Evolutionary conservation across 2,888 invertebrate species (phyloP), one percentile per base, ranked within the genome.

Genomic region (Spodoptera exigua): DNA sequence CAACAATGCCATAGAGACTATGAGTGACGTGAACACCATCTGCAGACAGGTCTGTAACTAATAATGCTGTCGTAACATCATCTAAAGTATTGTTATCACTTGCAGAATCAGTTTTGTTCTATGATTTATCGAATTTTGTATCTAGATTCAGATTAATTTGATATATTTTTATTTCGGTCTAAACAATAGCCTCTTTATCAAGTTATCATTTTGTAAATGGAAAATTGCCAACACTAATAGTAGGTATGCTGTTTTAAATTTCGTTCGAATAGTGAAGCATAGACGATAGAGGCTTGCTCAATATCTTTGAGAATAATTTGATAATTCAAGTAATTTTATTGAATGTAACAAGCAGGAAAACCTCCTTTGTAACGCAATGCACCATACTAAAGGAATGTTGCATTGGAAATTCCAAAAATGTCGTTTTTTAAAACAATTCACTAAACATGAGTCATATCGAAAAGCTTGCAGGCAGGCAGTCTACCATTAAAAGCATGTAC

Each of bases 1-100:
- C 27, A 37, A 69, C 73, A 69, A 67, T 69, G 54, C 73, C n/a
- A 47, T 13, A 34, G 17, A 34, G 16, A 55, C 12, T 39, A 60
- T 49, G 53, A 66, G 13, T 47, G 51, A 39, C 36, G 36, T 39
- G 7, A 55, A 41, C 48, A 48, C 21, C 39, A 44, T 54, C 36
- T 55, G 17, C 4, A 36, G 18, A 35, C 34, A 12, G n/a, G 37
- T 43, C 17, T 0, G 16, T 17, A 18, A 41, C 12, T 36, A 65
- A 47, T 43, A 56, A 27, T 40, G 27, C 34, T 47, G 37, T 27
- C 61, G 48, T 56, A 34, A 52, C 39, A 36, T 39, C 11, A 45
- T 48, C 53, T 5, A 1, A 27, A 35, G n/a, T 49, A 17, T 27
- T 27, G 27, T 59, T 59, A 65, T 59, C 66, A 13, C 49, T 32